phyloP scores from a whole-genome alignment of 2,113 vertebrate genomes.

The Plecotus auritus region DNA sequence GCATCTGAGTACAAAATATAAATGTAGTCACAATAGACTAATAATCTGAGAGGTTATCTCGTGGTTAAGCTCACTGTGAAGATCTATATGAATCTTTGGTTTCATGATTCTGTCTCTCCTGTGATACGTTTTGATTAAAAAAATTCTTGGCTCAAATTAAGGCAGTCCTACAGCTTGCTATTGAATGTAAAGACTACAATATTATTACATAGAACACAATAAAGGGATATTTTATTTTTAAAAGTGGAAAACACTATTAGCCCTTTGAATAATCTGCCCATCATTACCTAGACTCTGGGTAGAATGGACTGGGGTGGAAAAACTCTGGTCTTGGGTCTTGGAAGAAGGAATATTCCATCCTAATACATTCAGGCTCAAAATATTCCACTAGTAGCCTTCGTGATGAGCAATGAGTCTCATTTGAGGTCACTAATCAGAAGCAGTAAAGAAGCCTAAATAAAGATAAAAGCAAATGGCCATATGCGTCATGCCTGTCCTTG shows the following conservation, averaged over 20 bases:
- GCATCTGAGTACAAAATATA: conserved; percentile 2
- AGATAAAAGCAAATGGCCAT: conserved; percentile 8
- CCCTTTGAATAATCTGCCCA: background rate
- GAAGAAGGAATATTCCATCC: conserved; percentile 31
- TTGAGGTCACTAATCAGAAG: conserved; percentile 52
- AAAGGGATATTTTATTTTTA: conserved; percentile 25
- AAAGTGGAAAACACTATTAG: background rate
- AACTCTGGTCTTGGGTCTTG: background rate
- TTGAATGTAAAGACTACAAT: background rate
- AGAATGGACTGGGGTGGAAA: background rate
- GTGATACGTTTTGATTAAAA: background rate
- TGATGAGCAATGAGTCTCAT: conserved; percentile 34
- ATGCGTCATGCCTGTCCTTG: conserved; percentile 31
- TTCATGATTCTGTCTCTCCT: background rate
- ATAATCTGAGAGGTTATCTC: conserved; percentile 22
- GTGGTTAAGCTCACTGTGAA: background rate
- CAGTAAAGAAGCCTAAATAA: conserved; percentile 24
- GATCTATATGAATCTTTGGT: background rate
- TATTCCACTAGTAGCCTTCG: background rate
- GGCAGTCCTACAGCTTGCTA: background rate
- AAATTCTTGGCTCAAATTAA: conserved; percentile 20
- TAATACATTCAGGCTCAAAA: background rate
- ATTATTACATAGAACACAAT: background rate
- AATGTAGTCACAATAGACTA: conserved; percentile 14
- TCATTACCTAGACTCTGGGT: background rate